These are phyloP conservation scores for Atta texana DNA, from an alignment of 1,140 invertebrate genomes.

Conservation along the genomic window DNA sequence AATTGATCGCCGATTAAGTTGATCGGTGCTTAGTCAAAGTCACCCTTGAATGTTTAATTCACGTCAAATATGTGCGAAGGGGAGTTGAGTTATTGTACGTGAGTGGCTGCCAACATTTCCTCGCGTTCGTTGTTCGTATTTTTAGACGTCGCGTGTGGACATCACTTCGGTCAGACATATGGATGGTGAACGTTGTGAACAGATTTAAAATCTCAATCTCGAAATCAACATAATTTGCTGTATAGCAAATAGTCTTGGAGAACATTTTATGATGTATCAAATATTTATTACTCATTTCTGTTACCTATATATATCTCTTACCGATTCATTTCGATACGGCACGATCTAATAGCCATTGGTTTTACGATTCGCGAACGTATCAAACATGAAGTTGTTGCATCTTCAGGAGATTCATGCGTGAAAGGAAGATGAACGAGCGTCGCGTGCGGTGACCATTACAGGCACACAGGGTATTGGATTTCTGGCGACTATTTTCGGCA, in stretches of 20 bases:
- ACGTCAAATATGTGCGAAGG: slow-evolving; percentile 6
- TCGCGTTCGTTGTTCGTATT: slow-evolving; percentile 43
- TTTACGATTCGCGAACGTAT: neutral
- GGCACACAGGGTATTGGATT: slow-evolving; percentile 52
- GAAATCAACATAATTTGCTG: neutral
- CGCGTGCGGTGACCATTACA: slow-evolving; percentile 40
- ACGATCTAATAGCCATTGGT: neutral
- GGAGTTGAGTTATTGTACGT: slow-evolving; percentile 8
- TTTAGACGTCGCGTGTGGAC: slow-evolving; percentile 52
- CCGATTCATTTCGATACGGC: neutral
- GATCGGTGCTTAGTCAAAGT: neutral
- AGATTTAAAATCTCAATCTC: slow-evolving; percentile 1
- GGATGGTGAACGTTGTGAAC: slow-evolving; percentile 22
- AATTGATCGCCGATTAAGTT: slow-evolving; percentile 14
- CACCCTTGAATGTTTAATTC: neutral
- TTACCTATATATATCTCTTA: neutral
- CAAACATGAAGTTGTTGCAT: neutral
- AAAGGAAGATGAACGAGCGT: slow-evolving; percentile 42
- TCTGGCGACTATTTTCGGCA: slow-evolving; percentile 62
- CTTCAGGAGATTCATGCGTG: neutral
- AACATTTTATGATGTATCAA: neutral
- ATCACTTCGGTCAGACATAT: slow-evolving; percentile 24
- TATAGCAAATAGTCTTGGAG: neutral
- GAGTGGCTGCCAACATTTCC: slow-evolving; percentile 29
- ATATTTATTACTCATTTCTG: neutral